phyloP scores from a whole-genome alignment of 2,113 vertebrate species.

The Campylomormyrus numenius region DNA sequence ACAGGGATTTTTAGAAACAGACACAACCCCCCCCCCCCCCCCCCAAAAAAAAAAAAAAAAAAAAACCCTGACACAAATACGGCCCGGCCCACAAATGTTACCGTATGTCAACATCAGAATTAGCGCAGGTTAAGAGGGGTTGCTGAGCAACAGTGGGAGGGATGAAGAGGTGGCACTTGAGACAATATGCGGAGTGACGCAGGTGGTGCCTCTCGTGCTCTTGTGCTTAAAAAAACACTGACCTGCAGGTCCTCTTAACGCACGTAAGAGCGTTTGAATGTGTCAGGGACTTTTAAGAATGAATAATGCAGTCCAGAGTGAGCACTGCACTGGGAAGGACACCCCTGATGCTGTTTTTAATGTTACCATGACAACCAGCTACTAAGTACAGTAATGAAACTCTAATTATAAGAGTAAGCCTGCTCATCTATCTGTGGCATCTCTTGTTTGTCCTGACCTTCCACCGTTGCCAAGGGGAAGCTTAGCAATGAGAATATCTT shows the following conservation, averaged over 20 bases:
- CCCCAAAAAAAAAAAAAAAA: too few relatives aligned
- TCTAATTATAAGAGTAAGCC: slow-evolving; percentile 12
- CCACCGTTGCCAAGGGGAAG: slow-evolving; percentile 15
- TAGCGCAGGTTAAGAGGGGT: slow-evolving; percentile 25
- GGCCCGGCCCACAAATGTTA: slow-evolving; percentile 45
- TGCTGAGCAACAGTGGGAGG: slow-evolving; percentile 31
- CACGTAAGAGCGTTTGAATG: background rate
- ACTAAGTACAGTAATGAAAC: slow-evolving; percentile 8
- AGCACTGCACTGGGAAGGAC: background rate
- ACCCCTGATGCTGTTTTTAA: background rate
- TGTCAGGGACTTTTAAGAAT: slow-evolving; percentile 4
- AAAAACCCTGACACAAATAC: background rate
- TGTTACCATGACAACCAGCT: slow-evolving; percentile 12
- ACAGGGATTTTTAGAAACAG: background rate
- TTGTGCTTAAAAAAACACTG: background rate
- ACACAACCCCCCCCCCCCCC: background rate
- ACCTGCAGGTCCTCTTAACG: background rate
- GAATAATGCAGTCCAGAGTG: background rate
- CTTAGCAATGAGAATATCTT: slow-evolving; percentile 18
- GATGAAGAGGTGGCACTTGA: slow-evolving; percentile 14
- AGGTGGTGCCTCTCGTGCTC: slow-evolving; percentile 14
- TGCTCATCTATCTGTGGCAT: background rate
- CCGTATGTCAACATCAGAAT: slow-evolving; percentile 35
- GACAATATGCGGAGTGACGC: slow-evolving; percentile 20
- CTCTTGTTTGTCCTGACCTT: slow-evolving; percentile 18